phyloP scores from a whole-genome alignment of 2,113 vertebrate species.

The Tupaia chinensis region DNA sequence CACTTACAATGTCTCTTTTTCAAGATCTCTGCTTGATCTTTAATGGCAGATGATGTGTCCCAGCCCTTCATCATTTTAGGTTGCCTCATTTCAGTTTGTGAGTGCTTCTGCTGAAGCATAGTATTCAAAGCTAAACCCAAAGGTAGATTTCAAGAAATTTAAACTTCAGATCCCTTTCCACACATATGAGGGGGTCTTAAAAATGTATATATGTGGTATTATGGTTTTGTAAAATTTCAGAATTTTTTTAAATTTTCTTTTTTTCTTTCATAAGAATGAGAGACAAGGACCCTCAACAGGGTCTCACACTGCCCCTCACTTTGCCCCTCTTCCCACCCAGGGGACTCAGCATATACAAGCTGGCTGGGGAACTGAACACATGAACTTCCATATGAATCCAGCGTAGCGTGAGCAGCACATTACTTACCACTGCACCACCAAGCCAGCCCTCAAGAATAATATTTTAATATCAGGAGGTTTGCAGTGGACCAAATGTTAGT shows the following conservation, averaged over 20 bases:
- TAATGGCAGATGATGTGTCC: neutral
- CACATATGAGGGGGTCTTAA: neutral
- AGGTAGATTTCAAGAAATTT: conserved; percentile 8
- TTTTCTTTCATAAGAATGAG: too few species aligned
- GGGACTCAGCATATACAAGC: too few species aligned
- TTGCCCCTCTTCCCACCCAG: too few species aligned
- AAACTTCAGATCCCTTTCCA: neutral
- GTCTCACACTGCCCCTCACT: too few species aligned
- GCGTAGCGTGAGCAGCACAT: too few species aligned
- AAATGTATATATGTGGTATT: neutral
- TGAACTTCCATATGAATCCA: too few species aligned
- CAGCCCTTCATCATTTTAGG: neutral
- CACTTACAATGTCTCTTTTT: neutral
- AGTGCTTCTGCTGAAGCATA: neutral
- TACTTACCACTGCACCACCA: too few species aligned
- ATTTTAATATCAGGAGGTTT: conserved; percentile 3
- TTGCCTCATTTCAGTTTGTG: neutral
- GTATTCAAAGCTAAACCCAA: neutral
- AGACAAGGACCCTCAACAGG: too few species aligned
- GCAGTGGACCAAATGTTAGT: neutral
- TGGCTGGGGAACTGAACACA: too few species aligned
- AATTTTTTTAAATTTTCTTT: too few species aligned
- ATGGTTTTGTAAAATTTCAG: neutral
- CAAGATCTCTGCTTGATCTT: neutral
- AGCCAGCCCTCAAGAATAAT: neutral